Evolutionary conservation across 1,140 invertebrate genomes (phyloP).

Genomic region (Ostrea edulis): DNA sequence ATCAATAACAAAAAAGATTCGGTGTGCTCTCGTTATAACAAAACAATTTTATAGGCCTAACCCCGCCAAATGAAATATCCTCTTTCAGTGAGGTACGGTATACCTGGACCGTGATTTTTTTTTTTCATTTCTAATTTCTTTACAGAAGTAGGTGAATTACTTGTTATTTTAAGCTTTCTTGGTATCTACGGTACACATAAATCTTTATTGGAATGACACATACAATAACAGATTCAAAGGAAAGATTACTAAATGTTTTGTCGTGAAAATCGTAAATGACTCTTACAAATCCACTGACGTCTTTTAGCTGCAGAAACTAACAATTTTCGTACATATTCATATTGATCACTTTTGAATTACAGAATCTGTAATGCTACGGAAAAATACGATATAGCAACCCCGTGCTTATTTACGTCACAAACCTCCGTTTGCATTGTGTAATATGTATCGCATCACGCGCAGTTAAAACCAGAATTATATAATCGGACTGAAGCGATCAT

Average conservation of each 20-base stretch:
- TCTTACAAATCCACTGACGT: neutral
- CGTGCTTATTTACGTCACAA: neutral
- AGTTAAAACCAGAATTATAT: constrained; percentile 22
- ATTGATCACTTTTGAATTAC: constrained; percentile 28
- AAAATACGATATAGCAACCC: constrained; percentile 8
- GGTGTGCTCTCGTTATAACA: constrained; percentile 10
- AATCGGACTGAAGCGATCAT: constrained; percentile 10
- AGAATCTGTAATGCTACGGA: constrained; percentile 3
- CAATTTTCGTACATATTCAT: constrained; percentile 1
- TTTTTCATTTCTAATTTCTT: too few species aligned
- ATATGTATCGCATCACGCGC: constrained; percentile 13
- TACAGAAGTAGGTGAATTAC: too few species aligned
- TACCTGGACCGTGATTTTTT: too few species aligned
- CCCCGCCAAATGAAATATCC: constrained; percentile 5
- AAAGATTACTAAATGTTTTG: neutral
- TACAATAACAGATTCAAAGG: neutral
- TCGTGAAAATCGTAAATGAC: neutral
- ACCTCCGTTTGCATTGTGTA: neutral
- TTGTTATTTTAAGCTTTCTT: too few species aligned
- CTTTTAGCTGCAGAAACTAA: neutral
- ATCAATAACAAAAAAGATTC: constrained; percentile 50
- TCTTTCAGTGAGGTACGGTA: neutral
- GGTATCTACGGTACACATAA: too few species aligned
- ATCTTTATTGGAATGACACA: too few species aligned
- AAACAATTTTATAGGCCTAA: neutral